A percentile compares a stretch with the other conserved stretches of the same genome.
These are phyloP conservation scores for Paracyclopina nana DNA, from an alignment of 1,140 invertebrate genomes.

Conservation along the genomic window DNA sequence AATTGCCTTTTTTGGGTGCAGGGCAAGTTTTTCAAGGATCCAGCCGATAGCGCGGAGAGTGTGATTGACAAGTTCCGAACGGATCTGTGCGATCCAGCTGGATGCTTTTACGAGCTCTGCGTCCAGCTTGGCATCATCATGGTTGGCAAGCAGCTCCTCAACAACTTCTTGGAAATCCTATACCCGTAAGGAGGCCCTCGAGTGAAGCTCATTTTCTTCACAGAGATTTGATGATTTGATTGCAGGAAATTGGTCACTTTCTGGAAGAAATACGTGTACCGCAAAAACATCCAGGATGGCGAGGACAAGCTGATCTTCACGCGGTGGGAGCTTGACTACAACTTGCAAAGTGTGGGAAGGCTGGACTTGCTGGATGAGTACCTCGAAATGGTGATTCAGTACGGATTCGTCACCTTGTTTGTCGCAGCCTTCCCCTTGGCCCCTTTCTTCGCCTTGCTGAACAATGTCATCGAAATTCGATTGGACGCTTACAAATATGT, in stretches of 20 bases:
- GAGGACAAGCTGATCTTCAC: too few relatives aligned
- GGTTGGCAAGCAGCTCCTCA: slow-evolving; percentile 67
- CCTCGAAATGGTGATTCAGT: slow-evolving; percentile 87
- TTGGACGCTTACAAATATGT: slow-evolving; percentile 61
- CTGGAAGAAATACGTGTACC: too few relatives aligned
- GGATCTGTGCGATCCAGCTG: slow-evolving; percentile 55
- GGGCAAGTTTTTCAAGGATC: too few relatives aligned
- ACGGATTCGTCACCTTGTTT: slow-evolving; percentile 75
- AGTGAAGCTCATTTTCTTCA: too few relatives aligned
- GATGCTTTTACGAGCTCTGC: slow-evolving; percentile 77
- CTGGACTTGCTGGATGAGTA: slow-evolving; percentile 88
- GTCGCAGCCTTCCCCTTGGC: slow-evolving; percentile 73
- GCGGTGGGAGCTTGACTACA: slow-evolving; percentile 79
- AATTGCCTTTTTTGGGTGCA: too few relatives aligned
- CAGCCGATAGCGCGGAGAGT: slow-evolving; percentile 22
- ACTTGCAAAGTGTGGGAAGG: slow-evolving; percentile 65
- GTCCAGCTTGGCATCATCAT: slow-evolving; percentile 89
- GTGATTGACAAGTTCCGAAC: too few relatives aligned
- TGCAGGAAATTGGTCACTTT: too few relatives aligned
- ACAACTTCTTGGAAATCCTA: too few relatives aligned
- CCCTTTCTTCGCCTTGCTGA: slow-evolving; percentile 63
- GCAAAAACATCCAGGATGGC: too few relatives aligned
- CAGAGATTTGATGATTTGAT: too few relatives aligned
- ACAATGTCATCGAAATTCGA: slow-evolving; percentile 72
- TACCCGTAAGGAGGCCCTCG: too few relatives aligned